A percentile compares a stretch with the other conserved stretches of the same genome.
Conservation (phyloP, 2,113 vertebrate species). For the Mastomys natalensis region DNA sequence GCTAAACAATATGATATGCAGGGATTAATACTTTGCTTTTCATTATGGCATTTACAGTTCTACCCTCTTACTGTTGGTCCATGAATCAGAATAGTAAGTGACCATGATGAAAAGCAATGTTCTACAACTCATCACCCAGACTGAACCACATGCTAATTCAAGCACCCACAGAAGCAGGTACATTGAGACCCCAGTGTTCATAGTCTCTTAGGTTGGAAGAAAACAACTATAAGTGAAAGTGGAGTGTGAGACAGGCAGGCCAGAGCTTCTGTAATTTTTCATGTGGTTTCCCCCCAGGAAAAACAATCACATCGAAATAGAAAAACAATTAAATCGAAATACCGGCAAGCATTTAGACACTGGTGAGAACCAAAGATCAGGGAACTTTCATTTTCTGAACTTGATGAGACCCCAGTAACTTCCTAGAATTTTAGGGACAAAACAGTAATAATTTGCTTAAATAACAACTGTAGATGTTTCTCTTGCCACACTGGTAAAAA, state of each 20-base stretch:
- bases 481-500: not conserved
- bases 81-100: not conserved
- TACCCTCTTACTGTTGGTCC: not conserved
- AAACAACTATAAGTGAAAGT: not conserved
- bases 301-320: not conserved
- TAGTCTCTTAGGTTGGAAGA: not conserved
- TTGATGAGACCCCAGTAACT: not conserved
- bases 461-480: not conserved
- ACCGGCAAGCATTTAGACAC: not conserved
- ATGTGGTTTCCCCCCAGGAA: not conserved
- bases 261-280: not conserved
- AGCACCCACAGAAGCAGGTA: not conserved
- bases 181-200: not conserved
- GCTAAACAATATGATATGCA: too few relatives aligned
- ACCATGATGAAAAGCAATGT: not conserved
- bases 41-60: not conserved
- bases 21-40: not conserved
- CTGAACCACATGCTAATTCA: not conserved
- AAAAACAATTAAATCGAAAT: slow-evolving; percentile 4
- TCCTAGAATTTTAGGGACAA: not conserved
- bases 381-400: not conserved
- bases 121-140: not conserved
- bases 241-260: not conserved
- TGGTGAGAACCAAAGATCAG: not conserved
- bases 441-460: not conserved